A percentile compares a stretch with the other conserved stretches of the same genome.
Evolutionary conservation across 2,113 vertebrate species (phyloP).

Genomic region (Okapia johnstoni): DNA sequence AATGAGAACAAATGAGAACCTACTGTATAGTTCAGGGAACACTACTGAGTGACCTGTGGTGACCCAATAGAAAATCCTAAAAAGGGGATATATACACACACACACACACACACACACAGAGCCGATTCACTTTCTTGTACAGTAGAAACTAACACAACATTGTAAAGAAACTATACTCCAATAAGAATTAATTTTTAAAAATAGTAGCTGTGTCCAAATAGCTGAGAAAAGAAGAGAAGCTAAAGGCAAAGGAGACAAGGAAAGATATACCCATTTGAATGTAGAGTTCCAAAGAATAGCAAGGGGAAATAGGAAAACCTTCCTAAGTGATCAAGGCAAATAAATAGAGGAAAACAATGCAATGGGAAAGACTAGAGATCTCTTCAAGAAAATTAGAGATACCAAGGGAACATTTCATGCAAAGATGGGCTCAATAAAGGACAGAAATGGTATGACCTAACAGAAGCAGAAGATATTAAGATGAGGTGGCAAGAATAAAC

Average conservation of each 20-base stretch:
- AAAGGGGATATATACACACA: not conserved
- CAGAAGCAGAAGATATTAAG: not conserved
- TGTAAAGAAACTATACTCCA: not conserved
- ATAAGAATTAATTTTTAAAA: not conserved
- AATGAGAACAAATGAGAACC: not conserved
- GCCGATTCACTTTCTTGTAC: not conserved
- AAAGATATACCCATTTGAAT: not conserved
- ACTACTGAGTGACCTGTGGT: not conserved
- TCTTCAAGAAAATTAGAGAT: not conserved
- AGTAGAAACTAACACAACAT: not conserved
- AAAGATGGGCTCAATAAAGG: not conserved
- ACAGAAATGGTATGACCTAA: not conserved
- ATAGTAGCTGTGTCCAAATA: not conserved
- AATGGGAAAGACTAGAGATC: not conserved
- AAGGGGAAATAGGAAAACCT: not conserved
- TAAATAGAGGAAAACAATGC: not conserved
- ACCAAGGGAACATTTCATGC: not conserved
- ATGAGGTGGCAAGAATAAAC: not conserved
- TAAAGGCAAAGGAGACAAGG: not conserved
- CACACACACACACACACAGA: not conserved
- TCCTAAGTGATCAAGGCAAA: not conserved
- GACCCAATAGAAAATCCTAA: not conserved
- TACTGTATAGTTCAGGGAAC: not conserved
- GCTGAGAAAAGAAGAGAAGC: not conserved
- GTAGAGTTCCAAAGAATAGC: not conserved